phyloP scores from a whole-genome alignment of 2,888 invertebrate genomes.

The Clunio marinus region DNA sequence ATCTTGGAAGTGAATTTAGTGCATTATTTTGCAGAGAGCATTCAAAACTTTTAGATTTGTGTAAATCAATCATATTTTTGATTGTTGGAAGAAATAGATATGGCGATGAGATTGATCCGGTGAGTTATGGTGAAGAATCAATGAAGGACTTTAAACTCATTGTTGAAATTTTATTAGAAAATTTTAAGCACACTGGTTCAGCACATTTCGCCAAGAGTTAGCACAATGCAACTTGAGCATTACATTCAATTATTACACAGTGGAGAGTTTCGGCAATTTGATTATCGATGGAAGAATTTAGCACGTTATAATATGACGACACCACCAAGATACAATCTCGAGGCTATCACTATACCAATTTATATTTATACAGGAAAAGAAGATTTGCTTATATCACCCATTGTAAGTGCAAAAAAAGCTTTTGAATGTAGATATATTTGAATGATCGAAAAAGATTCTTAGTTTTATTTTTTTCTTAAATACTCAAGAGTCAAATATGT shows the following conservation, averaged over 20 bases:
- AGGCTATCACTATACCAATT: slow-evolving; percentile 1
- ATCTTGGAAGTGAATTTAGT: neutral
- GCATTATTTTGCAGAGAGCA: neutral
- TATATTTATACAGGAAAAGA: slow-evolving; percentile 7
- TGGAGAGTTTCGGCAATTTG: neutral
- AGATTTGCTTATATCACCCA: slow-evolving; percentile 2
- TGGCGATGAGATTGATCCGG: neutral
- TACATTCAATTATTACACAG: neutral
- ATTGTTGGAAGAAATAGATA: neutral
- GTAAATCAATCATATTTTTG: neutral
- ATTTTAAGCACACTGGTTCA: neutral
- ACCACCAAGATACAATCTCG: slow-evolving; percentile 3
- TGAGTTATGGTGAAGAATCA: too few species aligned
- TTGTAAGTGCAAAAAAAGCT: too few species aligned
- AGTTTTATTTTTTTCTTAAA: too few species aligned
- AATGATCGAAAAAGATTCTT: too few species aligned
- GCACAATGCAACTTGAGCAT: neutral
- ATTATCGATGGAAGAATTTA: neutral
- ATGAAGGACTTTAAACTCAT: neutral
- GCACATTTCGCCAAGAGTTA: neutral
- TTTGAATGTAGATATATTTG: too few species aligned
- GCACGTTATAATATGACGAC: neutral
- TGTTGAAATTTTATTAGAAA: neutral
- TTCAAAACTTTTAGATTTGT: neutral
- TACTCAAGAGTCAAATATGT: too few species aligned